Base-by-base conservation (phyloP, 1,140 invertebrate genomes). In the Drosophila arawakana region DNA sequence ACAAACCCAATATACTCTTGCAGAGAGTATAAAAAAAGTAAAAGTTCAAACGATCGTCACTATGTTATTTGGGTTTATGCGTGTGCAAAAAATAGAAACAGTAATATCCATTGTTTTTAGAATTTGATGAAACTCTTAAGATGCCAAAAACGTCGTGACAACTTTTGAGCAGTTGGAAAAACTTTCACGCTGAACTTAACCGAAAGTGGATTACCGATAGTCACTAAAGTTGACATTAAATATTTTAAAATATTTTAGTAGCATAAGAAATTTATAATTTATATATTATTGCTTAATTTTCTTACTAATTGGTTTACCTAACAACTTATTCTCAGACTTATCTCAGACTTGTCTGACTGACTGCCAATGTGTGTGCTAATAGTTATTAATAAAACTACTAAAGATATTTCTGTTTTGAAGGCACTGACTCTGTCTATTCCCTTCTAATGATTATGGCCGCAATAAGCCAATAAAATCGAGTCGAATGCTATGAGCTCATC, bases 1-100 rank as follows among this genome's bases (percentile, higher is more conserved):
- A n/a, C n/a, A n/a, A n/a, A n/a, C n/a, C n/a, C n/a, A n/a, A n/a
- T n/a, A n/a, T n/a, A n/a, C n/a, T n/a, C n/a, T n/a, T n/a, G n/a
- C n/a, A n/a, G n/a, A n/a, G n/a, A n/a, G n/a, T n/a, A n/a, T n/a
- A n/a, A 54, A 37, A 18, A 50, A 81, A 81, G 79, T 74, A 81
- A 81, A 82, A 82, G 80, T 78, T 37, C 15, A 35, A 46, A 18
- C 6, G 59, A 1, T 13, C 43, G 50, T 34, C 50, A 37, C 34
- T 52, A 65, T 61, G 50, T 13, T 44, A 63, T 50, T 70, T 35
- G 35, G 49, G 65, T 78, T 81, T 72, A 78, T 68, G 80, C 49
- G 37, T 58, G 63, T 73, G 81, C 66, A 30, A 79, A 83, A 72
- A 82, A 52, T 2, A 52, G 11, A 52, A 52, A 54, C 8, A 57